Conservation (phyloP, 1,140 invertebrate species). For the Ips nitidus region DNA sequence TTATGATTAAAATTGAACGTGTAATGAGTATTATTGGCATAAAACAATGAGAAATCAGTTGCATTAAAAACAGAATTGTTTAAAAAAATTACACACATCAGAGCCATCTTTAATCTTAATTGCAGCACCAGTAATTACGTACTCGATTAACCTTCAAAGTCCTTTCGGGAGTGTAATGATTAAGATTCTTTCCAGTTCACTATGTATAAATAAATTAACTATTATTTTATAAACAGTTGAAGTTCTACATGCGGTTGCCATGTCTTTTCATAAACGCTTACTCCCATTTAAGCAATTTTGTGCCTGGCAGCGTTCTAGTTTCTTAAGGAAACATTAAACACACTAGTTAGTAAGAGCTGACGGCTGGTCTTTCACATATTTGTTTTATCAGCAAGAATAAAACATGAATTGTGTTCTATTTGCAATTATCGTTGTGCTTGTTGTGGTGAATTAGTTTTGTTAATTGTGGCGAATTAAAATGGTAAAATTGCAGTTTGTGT, state of each 20-base stretch:
- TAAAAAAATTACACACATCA: too few relatives aligned
- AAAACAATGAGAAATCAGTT: too few relatives aligned
- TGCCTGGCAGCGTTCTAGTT: constrained; percentile 20
- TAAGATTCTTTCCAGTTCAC: too few relatives aligned
- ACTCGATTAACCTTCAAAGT: too few relatives aligned
- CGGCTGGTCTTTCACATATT: constrained; percentile 21
- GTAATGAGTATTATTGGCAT: too few relatives aligned
- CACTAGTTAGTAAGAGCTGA: constrained; percentile 24
- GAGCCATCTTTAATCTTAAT: too few relatives aligned
- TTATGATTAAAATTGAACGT: too few relatives aligned
- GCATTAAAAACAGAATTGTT: too few relatives aligned
- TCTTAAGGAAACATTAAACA: constrained; percentile 24
- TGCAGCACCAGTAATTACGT: too few relatives aligned
- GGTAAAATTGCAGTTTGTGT: constrained; percentile 11
- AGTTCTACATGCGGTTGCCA: not conserved
- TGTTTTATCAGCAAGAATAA: constrained; percentile 21
- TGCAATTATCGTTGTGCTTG: constrained; percentile 10
- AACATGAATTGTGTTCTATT: constrained; percentile 5
- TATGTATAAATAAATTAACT: constrained; percentile 1
- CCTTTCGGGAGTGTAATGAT: too few relatives aligned
- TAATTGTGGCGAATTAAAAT: not conserved
- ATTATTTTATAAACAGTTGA: constrained; percentile 5
- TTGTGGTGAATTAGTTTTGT: constrained; percentile 9
- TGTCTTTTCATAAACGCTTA: constrained; percentile 2
- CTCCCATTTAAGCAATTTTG: constrained; percentile 18